These are phyloP conservation scores for Gastracanthus pulcherrimus DNA, from an alignment of 2,888 invertebrate species.

Conservation along the genomic window DNA sequence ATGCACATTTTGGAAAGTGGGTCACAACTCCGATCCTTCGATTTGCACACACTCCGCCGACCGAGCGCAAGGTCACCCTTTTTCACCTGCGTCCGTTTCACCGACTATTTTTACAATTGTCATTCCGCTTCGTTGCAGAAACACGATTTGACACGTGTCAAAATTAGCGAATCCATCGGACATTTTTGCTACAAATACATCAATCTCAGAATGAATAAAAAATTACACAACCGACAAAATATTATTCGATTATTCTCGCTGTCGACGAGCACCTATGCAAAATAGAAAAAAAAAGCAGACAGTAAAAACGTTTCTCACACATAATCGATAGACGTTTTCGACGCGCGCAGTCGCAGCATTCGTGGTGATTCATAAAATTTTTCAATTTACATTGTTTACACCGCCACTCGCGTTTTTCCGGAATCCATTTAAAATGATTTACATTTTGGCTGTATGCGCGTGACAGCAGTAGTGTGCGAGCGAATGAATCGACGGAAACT, in stretches of 20 bases:
- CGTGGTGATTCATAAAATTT: constrained; percentile 7
- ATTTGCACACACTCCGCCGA: background rate
- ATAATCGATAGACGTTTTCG: too few relatives aligned
- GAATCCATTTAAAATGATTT: constrained; percentile 33
- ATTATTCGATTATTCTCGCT: too few relatives aligned
- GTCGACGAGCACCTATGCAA: too few relatives aligned
- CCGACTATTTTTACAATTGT: background rate
- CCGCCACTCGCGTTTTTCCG: constrained; percentile 7
- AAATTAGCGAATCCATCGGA: too few relatives aligned
- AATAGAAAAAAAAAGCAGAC: too few relatives aligned
- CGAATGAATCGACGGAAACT: background rate
- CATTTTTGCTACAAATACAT: too few relatives aligned
- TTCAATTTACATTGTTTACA: constrained; percentile 17
- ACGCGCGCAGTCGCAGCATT: too few relatives aligned
- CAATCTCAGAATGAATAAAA: too few relatives aligned
- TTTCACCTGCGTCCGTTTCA: too few relatives aligned
- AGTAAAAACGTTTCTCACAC: background rate
- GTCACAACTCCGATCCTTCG: constrained; percentile 15
- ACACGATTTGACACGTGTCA: background rate
- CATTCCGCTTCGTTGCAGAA: background rate
- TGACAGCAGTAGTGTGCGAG: background rate
- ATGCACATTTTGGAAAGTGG: constrained; percentile 11
- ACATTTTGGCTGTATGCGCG: too few relatives aligned
- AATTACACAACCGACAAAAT: too few relatives aligned
- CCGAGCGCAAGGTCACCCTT: constrained; percentile 3